Evolutionary conservation across 2,113 vertebrate genomes (phyloP).

Genomic region (Cephalopholis sonnerati): DNA sequence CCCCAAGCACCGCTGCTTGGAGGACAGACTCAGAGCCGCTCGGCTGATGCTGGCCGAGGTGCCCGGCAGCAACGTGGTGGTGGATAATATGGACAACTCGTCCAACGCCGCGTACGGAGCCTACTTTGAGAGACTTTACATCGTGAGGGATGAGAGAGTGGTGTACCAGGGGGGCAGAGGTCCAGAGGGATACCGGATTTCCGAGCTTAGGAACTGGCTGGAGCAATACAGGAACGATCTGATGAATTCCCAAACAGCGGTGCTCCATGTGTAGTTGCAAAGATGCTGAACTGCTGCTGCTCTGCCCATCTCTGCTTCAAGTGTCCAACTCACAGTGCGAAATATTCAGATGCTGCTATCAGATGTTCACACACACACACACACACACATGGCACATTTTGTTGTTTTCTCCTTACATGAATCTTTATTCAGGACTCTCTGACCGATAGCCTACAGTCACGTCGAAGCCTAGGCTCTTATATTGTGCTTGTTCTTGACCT

Average conservation of each 20-base stretch:
- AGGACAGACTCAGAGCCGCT: constrained; percentile 94
- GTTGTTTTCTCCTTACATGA: constrained; percentile 31
- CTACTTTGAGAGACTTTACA: constrained; percentile 97
- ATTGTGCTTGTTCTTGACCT: constrained; percentile 71
- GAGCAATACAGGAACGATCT: constrained; percentile 89
- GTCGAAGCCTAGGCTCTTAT: constrained; percentile 50
- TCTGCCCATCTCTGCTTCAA: constrained; percentile 43
- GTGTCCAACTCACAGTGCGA: constrained; percentile 61
- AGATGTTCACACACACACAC: constrained; percentile 58
- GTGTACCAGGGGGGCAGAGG: constrained; percentile 97
- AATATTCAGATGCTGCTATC: constrained; percentile 77
- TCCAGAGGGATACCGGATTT: constrained; percentile 96
- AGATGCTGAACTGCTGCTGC: constrained; percentile 41
- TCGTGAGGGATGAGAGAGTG: constrained; percentile 91
- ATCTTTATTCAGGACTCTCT: constrained; percentile 39
- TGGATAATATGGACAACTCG: constrained; percentile 97
- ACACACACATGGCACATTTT: constrained; percentile 59
- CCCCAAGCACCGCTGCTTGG: constrained; percentile 95
- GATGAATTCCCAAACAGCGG: constrained; percentile 78
- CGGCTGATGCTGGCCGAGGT: constrained; percentile 89
- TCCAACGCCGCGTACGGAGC: constrained; percentile 98
- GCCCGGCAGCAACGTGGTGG: constrained; percentile 91
- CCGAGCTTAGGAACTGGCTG: constrained; percentile 94
- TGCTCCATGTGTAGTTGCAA: constrained; percentile 88
- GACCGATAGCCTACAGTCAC: constrained; percentile 50